Conservation (phyloP, 1,140 invertebrate species). For the Philopotamus ludificatus region DNA sequence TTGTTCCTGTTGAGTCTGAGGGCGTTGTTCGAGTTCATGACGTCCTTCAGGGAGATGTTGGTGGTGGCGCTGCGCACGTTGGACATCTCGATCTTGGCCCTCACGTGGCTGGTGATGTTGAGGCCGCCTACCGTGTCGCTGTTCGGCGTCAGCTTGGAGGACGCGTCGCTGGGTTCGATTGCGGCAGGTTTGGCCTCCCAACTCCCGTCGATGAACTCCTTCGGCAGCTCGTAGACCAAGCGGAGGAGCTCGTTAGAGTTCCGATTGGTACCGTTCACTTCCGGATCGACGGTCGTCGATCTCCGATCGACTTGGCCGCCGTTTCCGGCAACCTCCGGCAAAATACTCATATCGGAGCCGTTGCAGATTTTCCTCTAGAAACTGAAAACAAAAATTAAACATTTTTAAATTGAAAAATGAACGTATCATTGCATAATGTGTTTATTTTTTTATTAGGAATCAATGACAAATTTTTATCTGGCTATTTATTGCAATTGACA, state of each 20-base stretch:
- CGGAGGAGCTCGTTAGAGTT: constrained; percentile 54
- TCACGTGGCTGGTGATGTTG: constrained; percentile 18
- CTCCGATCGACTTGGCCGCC: constrained; percentile 23
- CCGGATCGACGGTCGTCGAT: constrained; percentile 28
- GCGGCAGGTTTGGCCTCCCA: constrained; percentile 23
- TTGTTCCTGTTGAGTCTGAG: constrained; percentile 24
- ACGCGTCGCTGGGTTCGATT: constrained; percentile 7
- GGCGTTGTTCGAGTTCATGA: constrained; percentile 37
- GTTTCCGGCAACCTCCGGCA: constrained; percentile 24
- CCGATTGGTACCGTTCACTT: constrained; percentile 42
- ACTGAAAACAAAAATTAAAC: too few species aligned
- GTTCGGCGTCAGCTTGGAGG: constrained; percentile 6
- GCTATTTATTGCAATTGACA: too few species aligned
- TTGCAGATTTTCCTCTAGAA: too few species aligned
- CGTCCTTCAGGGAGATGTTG: constrained; percentile 35
- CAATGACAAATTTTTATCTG: too few species aligned
- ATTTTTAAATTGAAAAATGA: too few species aligned
- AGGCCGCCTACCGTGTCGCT: constrained; percentile 18
- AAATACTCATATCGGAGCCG: constrained; percentile 25
- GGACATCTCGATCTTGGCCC: constrained; percentile 31
- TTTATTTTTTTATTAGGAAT: too few species aligned
- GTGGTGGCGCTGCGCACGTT: constrained; percentile 24
- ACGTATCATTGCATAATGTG: too few species aligned
- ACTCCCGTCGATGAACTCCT: constrained; percentile 42
- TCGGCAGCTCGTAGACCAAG: constrained; percentile 52